Base-by-base conservation (phyloP, 2,797 vertebrate species). In the Gymnodraco acuticeps region DNA sequence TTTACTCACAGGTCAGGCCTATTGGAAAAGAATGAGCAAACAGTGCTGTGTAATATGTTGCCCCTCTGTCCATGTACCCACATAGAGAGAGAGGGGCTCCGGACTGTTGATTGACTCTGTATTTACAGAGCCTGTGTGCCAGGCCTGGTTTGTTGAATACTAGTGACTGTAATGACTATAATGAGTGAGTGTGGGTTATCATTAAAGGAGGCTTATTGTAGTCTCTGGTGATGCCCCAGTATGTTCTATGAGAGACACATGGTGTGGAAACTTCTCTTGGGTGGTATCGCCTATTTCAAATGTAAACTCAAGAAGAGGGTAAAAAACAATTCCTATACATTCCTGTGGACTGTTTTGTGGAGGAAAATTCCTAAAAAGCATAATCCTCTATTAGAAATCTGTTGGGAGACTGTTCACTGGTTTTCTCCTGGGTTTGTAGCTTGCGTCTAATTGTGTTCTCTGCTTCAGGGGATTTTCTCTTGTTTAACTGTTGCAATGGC, bases 81-180 rank as follows among this genome's bases (percentile, higher is more conserved):
- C 61, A 19, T 20, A 65, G 53, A 50, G 45, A 58, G 61, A 53
- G 48, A 58, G 23, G 50, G 50, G 6, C 33, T 9, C 1, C 38
- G 33, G 33, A 38, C 64, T 78, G 54, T 50, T 54, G 63, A 67
- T 23, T 50, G 58, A 58, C 59, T 71, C 64, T 84, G 70, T 89
- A 72, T 84, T 88, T 87, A 86, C 71, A 46, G 43, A 45, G 54
- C 56, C 74, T 72, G 65, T 68, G 48, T 64, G 59, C 63, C 14
- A 20, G 70, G 52, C 72, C 77, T 52, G 45, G 64, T 77, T 80
- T 82, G 85, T 72, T 84, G 71, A 78, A 73, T 68, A 64, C 78
- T 63, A 70, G 83, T 75, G 60, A 77, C 66, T 78, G 7, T 89
- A 88, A 91, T 88, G 74, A 88, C 87, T 85, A 73, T 93, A 87